Conservation (phyloP, 2,797 vertebrate species). For the Anableps anableps region DNA sequence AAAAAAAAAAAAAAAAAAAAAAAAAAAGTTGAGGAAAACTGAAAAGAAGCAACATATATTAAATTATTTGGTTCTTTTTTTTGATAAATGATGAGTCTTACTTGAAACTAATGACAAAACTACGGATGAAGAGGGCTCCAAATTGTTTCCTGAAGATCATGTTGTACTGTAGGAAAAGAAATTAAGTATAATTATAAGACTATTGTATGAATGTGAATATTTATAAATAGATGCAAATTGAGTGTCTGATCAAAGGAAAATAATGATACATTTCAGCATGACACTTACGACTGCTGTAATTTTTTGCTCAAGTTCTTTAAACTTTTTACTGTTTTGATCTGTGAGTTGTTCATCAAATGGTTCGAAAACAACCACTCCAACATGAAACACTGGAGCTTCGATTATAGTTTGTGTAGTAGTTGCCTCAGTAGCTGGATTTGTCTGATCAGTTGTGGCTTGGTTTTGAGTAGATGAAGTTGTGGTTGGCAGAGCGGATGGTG, state of each 20-base stretch:
- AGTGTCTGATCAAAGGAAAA: background rate
- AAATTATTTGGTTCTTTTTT: background rate
- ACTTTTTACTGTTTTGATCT: fast-evolving
- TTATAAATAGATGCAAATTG: background rate
- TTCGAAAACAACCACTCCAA: background rate
- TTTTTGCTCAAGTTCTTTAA: background rate
- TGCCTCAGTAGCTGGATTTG: background rate
- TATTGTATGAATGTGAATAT: no score
- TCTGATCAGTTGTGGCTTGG: background rate
- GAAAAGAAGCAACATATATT: no score
- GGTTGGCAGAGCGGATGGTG: background rate
- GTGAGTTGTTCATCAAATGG: background rate
- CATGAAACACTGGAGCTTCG: background rate
- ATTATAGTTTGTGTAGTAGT: background rate
- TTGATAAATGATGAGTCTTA: background rate
- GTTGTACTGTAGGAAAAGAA: constrained; percentile 12
- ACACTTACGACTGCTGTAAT: constrained; percentile 23
- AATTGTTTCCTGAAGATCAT: fast-evolving
- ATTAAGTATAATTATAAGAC: background rate
- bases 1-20: background rate
- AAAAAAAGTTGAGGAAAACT: background rate
- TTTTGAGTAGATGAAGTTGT: background rate
- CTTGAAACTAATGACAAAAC: constrained; percentile 2
- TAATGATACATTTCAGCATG: background rate
- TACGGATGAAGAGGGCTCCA: background rate